Base-by-base conservation (phyloP, 1,140 invertebrate species). In the Probaryconus sp. region DNA sequence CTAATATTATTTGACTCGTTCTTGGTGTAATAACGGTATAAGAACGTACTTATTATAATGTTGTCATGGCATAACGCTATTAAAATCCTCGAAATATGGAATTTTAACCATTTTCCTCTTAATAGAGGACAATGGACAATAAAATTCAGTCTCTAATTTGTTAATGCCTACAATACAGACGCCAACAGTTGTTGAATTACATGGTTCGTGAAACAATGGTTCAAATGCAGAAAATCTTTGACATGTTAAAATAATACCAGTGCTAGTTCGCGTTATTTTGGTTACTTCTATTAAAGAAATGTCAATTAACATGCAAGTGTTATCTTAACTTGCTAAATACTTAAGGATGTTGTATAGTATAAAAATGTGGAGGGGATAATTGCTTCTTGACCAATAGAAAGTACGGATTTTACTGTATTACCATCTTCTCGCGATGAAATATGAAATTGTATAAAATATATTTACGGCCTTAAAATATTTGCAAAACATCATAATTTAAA, bases 61-160 rank as follows among this genome's bases (percentile, higher is more conserved):
- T 33, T 48, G 3, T 11, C 20, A 48, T n/a, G 45, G 7, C 11
- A 1, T 20, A 0, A 31, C 16, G 16, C 16, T 31, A 5, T 48
- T 48, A 7, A 7, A 2, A 18, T 31, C 9, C 20, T 48, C 45
- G 11, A 33, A 31, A 33, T 48, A 48, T 33, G 28, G 45, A 48
- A 48, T 31, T 48, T 48, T 48, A 13, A 48, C 16, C 45, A 48
- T 48, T 33, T 48, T 48, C 11, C 45, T 31, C 33, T 48, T 48
- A 5, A 48, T 7, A 18, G 0, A 2, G 18, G 45, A 48, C 16
- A 48, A 16, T 18, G 28, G 10, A 48, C 45, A 48, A 18, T 1
- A 18, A 48, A 31, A 45, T 30, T 45, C 24, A 45, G 1, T 14
- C 1, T n/a, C 13, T 7, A 33, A 3, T 31, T 48, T 10, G 10